Conservation (phyloP, 2,113 vertebrate species). For the Ivindomyrus marchei region DNA sequence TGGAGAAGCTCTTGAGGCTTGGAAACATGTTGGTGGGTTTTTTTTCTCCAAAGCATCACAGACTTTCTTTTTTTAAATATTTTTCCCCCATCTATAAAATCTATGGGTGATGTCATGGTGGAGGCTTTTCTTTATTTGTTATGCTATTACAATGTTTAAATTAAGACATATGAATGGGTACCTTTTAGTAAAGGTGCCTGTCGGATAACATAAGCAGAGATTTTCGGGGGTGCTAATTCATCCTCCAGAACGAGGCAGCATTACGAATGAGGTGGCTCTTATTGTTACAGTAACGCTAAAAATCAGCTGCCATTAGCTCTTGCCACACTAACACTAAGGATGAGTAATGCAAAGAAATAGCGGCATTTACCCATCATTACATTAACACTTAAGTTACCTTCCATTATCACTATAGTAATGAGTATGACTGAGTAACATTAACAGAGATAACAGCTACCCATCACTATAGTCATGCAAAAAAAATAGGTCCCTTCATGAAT, state of each 20-base stretch:
- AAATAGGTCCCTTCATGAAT: not conserved
- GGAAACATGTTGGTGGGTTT: slow-evolving; percentile 29
- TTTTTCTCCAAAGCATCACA: slow-evolving; percentile 30
- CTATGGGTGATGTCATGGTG: not conserved
- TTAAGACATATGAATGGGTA: not conserved
- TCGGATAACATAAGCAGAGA: not conserved
- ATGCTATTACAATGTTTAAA: not conserved
- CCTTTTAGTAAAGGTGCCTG: not conserved
- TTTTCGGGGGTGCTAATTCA: not conserved
- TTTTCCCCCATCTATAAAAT: slow-evolving; percentile 1
- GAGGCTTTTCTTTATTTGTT: not conserved
- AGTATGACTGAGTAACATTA: not conserved
- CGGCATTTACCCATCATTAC: not conserved
- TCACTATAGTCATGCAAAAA: not conserved
- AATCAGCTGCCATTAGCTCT: not conserved
- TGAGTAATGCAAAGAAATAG: not conserved
- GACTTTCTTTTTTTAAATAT: slow-evolving; percentile 28
- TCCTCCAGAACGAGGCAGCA: not conserved
- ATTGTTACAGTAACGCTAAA: not conserved
- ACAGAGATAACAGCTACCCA: not conserved
- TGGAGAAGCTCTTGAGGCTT: slow-evolving; percentile 30
- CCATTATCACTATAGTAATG: not conserved
- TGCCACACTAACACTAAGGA: not conserved
- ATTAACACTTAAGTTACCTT: not conserved
- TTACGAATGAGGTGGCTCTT: not conserved